A percentile compares a stretch with the other conserved stretches of the same genome.
Evolutionary conservation across 2,113 vertebrate species (phyloP).

Genomic region (Psammodynastes pulverulentus): DNA sequence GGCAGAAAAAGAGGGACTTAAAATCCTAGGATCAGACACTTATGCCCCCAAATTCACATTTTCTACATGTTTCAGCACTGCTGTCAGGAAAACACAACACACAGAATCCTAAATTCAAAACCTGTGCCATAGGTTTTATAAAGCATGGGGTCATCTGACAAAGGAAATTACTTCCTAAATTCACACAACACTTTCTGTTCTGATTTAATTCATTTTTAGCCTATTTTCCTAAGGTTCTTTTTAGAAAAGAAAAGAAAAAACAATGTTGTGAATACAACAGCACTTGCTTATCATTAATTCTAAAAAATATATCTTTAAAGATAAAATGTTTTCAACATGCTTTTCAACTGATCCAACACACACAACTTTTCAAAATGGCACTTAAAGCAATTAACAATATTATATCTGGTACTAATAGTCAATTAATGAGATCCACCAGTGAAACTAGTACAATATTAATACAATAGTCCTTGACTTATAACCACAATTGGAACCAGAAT

Average conservation of each 20-base stretch:
- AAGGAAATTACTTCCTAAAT: neutral
- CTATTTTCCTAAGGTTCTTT: neutral
- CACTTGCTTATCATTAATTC: neutral
- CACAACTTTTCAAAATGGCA: neutral
- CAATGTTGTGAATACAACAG: neutral
- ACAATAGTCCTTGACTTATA: neutral
- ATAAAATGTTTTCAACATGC: neutral
- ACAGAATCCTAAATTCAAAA: accelerated
- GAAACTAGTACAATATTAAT: neutral
- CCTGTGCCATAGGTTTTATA: neutral
- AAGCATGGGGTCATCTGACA: neutral
- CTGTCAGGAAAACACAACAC: neutral
- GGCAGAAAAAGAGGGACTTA: neutral
- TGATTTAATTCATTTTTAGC: neutral
- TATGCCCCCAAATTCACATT: neutral
- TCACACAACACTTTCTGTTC: neutral
- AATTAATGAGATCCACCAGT: neutral
- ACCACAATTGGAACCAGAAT: neutral
- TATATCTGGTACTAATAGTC: neutral
- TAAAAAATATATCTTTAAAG: neutral
- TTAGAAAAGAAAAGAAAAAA: neutral
- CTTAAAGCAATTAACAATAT: neutral
- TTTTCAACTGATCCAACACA: neutral
- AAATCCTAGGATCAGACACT: neutral
- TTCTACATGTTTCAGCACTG: neutral